A percentile compares a stretch with the other conserved stretches of the same genome.
phyloP scores from a whole-genome alignment of 2,888 invertebrate species.

The Chrysolina oricalcia region DNA sequence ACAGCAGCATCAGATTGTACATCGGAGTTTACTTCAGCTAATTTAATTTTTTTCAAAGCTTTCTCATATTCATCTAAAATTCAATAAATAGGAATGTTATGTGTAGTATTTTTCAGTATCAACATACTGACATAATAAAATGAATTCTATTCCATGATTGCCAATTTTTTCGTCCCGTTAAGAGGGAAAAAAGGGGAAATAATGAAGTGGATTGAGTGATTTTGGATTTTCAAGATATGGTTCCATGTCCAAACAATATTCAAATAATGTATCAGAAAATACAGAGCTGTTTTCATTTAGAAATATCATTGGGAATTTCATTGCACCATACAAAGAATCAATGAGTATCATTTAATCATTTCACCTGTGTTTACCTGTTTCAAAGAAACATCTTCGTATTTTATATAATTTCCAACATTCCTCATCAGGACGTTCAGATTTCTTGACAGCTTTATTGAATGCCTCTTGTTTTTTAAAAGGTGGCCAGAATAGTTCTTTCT shows the following conservation, averaged over 20 bases:
- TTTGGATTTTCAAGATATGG: no score
- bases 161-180: no score
- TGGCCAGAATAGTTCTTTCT: slow-evolving; percentile 30
- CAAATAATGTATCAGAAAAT: no score
- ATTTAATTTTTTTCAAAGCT: slow-evolving; percentile 17
- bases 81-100: slow-evolving; percentile 2
- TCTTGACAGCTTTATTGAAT: slow-evolving; percentile 8
- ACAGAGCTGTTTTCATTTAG: no score
- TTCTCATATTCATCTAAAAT: slow-evolving; percentile 18
- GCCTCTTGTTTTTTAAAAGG: slow-evolving; percentile 23
- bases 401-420: slow-evolving; percentile 27
- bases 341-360: background rate
- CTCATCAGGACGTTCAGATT: background rate
- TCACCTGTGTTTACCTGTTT: background rate
- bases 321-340: background rate
- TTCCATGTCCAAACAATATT: no score
- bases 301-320: background rate
- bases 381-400: slow-evolving; percentile 16
- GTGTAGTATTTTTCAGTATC: background rate
- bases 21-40: slow-evolving; percentile 4
- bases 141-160: no score
- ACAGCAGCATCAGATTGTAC: background rate
- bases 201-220: background rate
- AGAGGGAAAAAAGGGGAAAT: no score
- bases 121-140: background rate